A percentile compares a stretch with the other conserved stretches of the same genome.
These are phyloP conservation scores for Leucoptera coffeella DNA, from an alignment of 2,888 invertebrate genomes.

Conservation along the genomic window DNA sequence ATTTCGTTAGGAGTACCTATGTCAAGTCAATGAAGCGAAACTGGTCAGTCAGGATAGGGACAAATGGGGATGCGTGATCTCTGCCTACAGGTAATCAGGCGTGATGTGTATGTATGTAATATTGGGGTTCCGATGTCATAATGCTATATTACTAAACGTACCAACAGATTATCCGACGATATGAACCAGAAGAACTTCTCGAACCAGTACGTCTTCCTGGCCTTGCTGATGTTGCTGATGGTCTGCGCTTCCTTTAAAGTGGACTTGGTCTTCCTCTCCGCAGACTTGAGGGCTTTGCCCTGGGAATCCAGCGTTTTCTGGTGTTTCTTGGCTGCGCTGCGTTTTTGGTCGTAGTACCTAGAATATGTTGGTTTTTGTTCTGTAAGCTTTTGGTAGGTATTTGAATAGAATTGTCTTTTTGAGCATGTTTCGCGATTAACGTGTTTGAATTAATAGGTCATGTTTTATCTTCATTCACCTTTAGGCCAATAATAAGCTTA, in stretches of 20 bases:
- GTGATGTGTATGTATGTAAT: too few relatives aligned
- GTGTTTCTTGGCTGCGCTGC: conserved; percentile 87
- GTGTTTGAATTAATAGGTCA: background rate
- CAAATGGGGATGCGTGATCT: too few relatives aligned
- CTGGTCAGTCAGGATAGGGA: too few relatives aligned
- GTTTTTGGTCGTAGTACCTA: conserved; percentile 88
- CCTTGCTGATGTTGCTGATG: conserved; percentile 88
- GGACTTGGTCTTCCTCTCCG: conserved; percentile 90
- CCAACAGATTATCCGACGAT: conserved; percentile 88
- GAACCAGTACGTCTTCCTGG: conserved; percentile 95
- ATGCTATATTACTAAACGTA: conserved; percentile 12
- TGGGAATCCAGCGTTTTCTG: conserved; percentile 94
- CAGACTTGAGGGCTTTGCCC: conserved; percentile 89
- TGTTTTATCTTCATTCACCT: background rate
- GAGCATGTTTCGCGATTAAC: background rate
- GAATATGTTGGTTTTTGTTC: too few relatives aligned
- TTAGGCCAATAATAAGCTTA: too few relatives aligned
- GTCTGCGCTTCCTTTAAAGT: conserved; percentile 88
- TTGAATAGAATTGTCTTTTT: background rate
- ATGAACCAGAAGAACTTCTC: conserved; percentile 99
- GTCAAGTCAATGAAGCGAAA: too few relatives aligned
- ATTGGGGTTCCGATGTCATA: too few relatives aligned
- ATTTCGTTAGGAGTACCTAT: too few relatives aligned
- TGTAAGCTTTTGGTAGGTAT: too few relatives aligned
- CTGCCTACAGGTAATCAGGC: too few relatives aligned